phyloP scores from a whole-genome alignment of 2,888 invertebrate species.

The Trichopria drosophilae region DNA sequence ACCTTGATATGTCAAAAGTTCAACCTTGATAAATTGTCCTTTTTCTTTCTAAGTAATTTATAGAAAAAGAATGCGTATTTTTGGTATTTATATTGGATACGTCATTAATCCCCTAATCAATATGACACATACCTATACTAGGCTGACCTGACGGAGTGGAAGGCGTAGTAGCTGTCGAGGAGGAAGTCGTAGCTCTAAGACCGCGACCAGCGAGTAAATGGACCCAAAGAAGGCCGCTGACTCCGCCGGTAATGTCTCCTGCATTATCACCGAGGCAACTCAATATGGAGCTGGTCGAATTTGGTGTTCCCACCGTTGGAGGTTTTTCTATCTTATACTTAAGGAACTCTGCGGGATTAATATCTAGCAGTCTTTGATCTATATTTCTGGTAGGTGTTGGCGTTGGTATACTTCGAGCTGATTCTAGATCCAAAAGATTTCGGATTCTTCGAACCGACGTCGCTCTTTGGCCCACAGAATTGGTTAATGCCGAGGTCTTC shows the following conservation, averaged over 20 bases:
- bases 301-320: slow-evolving; percentile 62
- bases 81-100: too few species aligned
- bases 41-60: too few species aligned
- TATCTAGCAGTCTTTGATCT: slow-evolving; percentile 73
- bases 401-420: slow-evolving; percentile 67
- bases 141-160: slow-evolving; percentile 63
- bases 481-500: slow-evolving; percentile 45
- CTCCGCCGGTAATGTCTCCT: slow-evolving; percentile 62
- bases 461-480: slow-evolving; percentile 56
- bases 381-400: slow-evolving; percentile 75
- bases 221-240: slow-evolving; percentile 88
- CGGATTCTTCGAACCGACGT: slow-evolving; percentile 77
- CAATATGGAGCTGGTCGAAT: slow-evolving; percentile 60
- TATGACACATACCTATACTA: slow-evolving; percentile 50
- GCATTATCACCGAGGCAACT: slow-evolving; percentile 52
- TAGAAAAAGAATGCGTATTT: too few species aligned
- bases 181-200: slow-evolving; percentile 72
- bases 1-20: too few species aligned
- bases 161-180: slow-evolving; percentile 72
- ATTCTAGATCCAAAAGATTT: slow-evolving; percentile 75
- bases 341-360: slow-evolving; percentile 88
- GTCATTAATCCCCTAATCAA: too few species aligned
- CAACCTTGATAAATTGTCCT: too few species aligned
- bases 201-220: slow-evolving; percentile 87
- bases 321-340: slow-evolving; percentile 89